These are phyloP conservation scores for Dipus sagitta DNA, from an alignment of 2,797 vertebrate species.

Conservation along the genomic window DNA sequence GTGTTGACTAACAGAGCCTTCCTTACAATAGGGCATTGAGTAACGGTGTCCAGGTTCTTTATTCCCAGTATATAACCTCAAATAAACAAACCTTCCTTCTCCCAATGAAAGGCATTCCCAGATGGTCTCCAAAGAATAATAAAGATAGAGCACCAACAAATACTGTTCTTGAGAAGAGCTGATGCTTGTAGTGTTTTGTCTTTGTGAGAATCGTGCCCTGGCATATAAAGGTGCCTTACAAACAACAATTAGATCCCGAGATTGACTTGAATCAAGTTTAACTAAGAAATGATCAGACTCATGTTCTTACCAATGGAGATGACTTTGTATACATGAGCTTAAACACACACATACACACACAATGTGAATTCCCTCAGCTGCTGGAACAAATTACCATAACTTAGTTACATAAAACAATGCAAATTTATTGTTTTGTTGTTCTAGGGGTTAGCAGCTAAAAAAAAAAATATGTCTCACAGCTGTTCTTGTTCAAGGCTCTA, in stretches of 20 bases:
- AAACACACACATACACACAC: neutral
- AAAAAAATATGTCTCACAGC: neutral
- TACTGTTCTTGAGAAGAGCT: neutral
- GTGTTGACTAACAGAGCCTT: neutral
- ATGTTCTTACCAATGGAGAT: neutral
- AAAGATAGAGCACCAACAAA: neutral
- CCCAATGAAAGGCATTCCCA: conserved; percentile 12
- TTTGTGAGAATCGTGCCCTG: neutral
- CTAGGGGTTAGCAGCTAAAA: neutral
- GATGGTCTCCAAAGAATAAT: conserved; percentile 16
- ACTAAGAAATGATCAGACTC: neutral
- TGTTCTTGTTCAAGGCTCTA: neutral
- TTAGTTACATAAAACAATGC: neutral
- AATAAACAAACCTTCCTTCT: neutral
- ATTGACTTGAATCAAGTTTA: neutral
- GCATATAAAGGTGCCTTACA: neutral
- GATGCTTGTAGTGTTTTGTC: neutral
- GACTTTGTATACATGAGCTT: neutral
- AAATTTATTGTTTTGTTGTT: neutral
- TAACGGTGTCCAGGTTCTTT: neutral
- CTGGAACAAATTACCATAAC: neutral
- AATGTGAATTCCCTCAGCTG: neutral
- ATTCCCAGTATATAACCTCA: neutral
- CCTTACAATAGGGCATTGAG: neutral
- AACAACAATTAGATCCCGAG: neutral